Evolutionary conservation across 2,797 vertebrate species (phyloP), one percentile per base, ranked within the genome.

Genomic region (Clarias pachynema): DNA sequence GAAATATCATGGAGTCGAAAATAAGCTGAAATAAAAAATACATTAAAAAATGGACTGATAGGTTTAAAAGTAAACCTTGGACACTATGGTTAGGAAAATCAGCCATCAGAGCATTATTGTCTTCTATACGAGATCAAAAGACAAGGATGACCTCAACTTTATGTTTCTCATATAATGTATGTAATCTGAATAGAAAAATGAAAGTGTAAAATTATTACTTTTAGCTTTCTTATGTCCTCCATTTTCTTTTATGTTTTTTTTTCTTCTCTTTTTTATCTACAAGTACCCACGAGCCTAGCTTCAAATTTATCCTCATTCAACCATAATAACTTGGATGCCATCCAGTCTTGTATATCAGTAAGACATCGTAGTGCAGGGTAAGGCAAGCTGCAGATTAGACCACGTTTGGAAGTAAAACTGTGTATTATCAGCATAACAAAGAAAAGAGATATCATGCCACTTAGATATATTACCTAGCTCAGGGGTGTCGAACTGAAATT

Each of bases 261-360:
- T 37, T 37, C 22, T 73, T 15, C 15, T n/a, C 22, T 74, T 29
- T 72, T 22, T 72, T 40, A 66, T 79, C 77, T 40, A 12, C 56
- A 6, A 65, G 24, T 29, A 40, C 62, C 62, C 62, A 18, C 26
- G 0, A 53, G 79, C 79, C 65, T 18, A 49, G 62, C 40, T 81
- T 81, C 12, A 22, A 31, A 66, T 66, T 66, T 56, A 53, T 81
- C 26, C 62, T 81, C 79, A 68, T 81, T 81, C 26, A 31, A 31
- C 62, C 31, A 63, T 66, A 68, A 81, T 81, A 66, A 81, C 79
- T 53, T 81, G 79, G 79, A 81, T 24, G 62, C 40, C 18, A 15
- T 81, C 79, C 79, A 81, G 79, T 56, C 62, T 66, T 66, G 62
- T 81, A 53, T 81, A 81, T 81, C 79, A 81, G 79, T 68, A 68